Base-by-base conservation (phyloP, 2,113 vertebrate species). In the Alaudala cheleensis region DNA sequence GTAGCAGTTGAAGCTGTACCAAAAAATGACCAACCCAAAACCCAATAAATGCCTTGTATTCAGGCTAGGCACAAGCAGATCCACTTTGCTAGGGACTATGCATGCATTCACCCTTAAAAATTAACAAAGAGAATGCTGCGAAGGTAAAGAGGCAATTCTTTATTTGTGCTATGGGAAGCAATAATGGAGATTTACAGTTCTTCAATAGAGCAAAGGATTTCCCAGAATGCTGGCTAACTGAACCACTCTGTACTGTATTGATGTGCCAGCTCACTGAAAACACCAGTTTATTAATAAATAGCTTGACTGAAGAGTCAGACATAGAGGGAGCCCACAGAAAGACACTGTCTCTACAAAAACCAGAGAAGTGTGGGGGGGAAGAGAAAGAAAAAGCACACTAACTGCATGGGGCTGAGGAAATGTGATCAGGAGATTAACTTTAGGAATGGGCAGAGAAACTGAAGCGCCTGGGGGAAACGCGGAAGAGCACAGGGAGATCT, bases 141-240 rank as follows among this genome's bases (percentile, higher is more conserved):
- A 93, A 97, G 77, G 91, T 96, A 96, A 96, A 97, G 84, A 91
- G 83, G 77, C 53, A 51, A 66, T 96, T 92, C 96, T 97, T 96
- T 97, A 87, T 97, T 98, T 98, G 96, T 97, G 97, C 97, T 97
- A 93, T 96, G 94, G 96, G 96, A 97, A 98, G 97, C 97, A 98
- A 98, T 98, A 98, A 97, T 96, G 95, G 96, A 97, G 98, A 98
- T 98, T 98, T 98, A 98, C 97, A 97, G 96, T 94, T 98, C 96
- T 98, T 97, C 97, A 96, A 98, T 97, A 97, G 53, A 93, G 96
- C 97, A 97, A 96, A 97, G 96, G 96, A 97, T 98, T 98, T 98
- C 97, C 96, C 97, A 98, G 98, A 98, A 98, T 97, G 97, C 98
- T 98, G 97, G 97, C 98, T 98, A 98, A 98, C 94, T 33, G 86